These are phyloP conservation scores for Polydesmus complanatus DNA, from an alignment of 2,888 invertebrate genomes.

Conservation along the genomic window DNA sequence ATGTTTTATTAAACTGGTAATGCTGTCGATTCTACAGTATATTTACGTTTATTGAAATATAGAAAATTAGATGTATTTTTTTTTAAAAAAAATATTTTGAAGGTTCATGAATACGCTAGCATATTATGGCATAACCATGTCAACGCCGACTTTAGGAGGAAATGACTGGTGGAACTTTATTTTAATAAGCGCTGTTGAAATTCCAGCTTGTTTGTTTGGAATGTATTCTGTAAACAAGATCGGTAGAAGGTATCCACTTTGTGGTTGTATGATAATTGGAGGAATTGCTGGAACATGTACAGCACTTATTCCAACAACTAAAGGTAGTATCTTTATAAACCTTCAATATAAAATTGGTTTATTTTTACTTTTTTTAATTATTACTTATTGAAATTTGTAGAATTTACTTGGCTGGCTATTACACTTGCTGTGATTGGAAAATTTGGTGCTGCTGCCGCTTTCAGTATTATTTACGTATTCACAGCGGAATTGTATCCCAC, in stretches of 20 bases:
- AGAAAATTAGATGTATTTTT: neutral
- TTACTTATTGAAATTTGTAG: conserved; percentile 4
- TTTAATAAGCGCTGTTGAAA: conserved; percentile 17
- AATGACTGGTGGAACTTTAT: conserved; percentile 18
- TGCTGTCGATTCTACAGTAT: no score
- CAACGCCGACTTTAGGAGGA: conserved; percentile 19
- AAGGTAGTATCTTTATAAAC: no score
- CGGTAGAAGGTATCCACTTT: conserved; percentile 15
- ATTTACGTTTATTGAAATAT: neutral
- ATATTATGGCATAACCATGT: conserved; percentile 21
- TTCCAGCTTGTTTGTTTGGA: conserved; percentile 20
- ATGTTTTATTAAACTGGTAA: conserved; percentile 17
- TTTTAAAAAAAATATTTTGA: neutral
- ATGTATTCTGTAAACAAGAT: conserved; percentile 15
- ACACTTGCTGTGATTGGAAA: conserved; percentile 57
- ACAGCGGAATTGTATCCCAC: conserved; percentile 82
- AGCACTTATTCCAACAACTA: conserved; percentile 10
- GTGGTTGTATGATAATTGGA: conserved; percentile 16
- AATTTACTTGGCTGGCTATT: conserved; percentile 14
- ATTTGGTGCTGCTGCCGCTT: conserved; percentile 66
- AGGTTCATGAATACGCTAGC: conserved; percentile 18
- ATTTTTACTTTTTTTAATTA: neutral
- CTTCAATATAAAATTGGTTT: neutral
- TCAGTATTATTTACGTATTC: conserved; percentile 73
- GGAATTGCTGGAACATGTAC: conserved; percentile 15